Evolutionary conservation across 2,113 vertebrate genomes (phyloP).

Genomic region (Glaucomys volans): DNA sequence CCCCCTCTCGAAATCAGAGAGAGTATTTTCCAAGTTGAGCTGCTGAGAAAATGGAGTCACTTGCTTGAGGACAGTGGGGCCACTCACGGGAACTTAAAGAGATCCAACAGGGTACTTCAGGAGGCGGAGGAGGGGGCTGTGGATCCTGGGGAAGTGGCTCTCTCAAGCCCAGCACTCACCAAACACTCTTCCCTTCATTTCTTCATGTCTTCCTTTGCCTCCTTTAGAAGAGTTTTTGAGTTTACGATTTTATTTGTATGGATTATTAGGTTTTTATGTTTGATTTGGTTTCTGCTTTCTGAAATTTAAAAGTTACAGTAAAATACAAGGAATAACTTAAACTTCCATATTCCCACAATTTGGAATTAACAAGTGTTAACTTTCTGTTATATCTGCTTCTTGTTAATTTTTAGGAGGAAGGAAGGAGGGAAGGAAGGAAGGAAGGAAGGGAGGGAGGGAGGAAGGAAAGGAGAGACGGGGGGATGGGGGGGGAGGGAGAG

Average conservation of each 20-base stretch:
- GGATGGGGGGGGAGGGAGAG: background rate
- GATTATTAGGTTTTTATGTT: background rate
- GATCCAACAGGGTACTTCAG: background rate
- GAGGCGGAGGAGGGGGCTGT: background rate
- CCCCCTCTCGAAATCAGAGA: background rate
- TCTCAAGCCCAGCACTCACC: fast-evolving
- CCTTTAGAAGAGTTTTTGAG: background rate
- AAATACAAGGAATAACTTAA: conserved; percentile 3
- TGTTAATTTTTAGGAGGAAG: background rate
- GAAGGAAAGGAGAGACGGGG: background rate
- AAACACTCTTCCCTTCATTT: background rate
- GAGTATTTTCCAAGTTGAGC: background rate
- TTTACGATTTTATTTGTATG: conserved; percentile 13
- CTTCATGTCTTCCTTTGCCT: background rate
- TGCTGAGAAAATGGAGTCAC: background rate
- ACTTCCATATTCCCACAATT: background rate
- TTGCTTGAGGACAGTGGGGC: background rate
- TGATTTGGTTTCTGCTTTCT: background rate
- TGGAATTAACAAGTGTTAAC: background rate
- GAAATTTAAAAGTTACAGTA: background rate
- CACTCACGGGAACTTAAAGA: background rate
- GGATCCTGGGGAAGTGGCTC: background rate
- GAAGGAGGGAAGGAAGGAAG: too few relatives aligned
- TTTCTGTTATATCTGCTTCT: background rate
- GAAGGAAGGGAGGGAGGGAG: background rate